These are phyloP conservation scores for Thalassaphorura encarpata DNA, from an alignment of 1,140 invertebrate species.

Conservation along the genomic window DNA sequence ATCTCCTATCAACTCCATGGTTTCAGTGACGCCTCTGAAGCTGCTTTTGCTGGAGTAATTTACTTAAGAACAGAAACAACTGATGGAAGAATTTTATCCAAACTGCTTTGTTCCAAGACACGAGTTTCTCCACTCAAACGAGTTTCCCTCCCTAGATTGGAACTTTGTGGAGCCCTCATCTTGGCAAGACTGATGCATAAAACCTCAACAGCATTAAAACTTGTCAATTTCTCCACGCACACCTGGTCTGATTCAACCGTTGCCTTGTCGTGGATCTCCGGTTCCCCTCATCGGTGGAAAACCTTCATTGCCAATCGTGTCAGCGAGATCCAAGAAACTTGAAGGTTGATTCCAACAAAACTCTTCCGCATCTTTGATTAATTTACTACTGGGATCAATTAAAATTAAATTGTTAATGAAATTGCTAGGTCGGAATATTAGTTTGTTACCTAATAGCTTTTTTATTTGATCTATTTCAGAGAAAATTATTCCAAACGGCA, in stretches of 20 bases:
- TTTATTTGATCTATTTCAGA: too few relatives aligned
- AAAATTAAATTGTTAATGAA: too few relatives aligned
- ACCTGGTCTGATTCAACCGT: constrained; percentile 37
- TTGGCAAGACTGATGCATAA: constrained; percentile 8
- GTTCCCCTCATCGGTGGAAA: constrained; percentile 32
- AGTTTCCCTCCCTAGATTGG: constrained; percentile 17
- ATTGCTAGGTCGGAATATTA: too few relatives aligned
- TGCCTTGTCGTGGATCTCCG: constrained; percentile 36
- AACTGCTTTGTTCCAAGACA: constrained; percentile 3
- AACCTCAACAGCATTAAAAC: constrained; percentile 5
- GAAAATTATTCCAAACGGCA: too few relatives aligned
- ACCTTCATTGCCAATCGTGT: constrained; percentile 38
- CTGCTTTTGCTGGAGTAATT: background rate
- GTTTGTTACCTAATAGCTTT: too few relatives aligned
- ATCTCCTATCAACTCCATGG: background rate
- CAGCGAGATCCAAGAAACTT: constrained; percentile 33
- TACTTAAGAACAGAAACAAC: constrained; percentile 16
- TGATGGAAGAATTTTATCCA: background rate
- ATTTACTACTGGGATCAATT: too few relatives aligned
- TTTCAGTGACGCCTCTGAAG: background rate
- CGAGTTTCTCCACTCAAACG: constrained; percentile 16
- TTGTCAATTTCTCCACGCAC: background rate
- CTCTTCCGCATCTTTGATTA: too few relatives aligned
- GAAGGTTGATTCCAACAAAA: too few relatives aligned
- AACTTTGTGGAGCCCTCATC: constrained; percentile 15